Evolutionary conservation across 92 coral and sea anemone species (phyloP), one percentile per base, ranked within the genome.

Genomic region (Zoanthus gigantus): DNA sequence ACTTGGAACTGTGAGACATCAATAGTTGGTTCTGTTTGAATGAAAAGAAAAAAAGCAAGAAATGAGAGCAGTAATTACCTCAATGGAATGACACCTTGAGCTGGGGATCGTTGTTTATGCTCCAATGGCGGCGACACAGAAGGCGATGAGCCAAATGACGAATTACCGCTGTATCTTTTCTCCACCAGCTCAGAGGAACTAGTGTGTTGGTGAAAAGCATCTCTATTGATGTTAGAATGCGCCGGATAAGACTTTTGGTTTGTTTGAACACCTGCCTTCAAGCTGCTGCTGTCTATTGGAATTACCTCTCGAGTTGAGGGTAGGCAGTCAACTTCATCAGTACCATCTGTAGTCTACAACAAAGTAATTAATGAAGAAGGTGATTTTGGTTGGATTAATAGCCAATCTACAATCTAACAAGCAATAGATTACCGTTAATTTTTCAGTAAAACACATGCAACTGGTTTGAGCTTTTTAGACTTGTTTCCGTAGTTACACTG

Each of bases 141-240:
- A n/a, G 73, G 56, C 3, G 74, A 1, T 2, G 84, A 60, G 23
- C 73, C 56, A n/a, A 18, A 8, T 8, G 61, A 76, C 7, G 42
- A 50, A 15, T 48, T 76, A 52, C 73, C 3, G 17, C 56, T 42
- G n/a, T 17, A 31, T 44, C 63, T 81, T 7, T 11, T 52, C 14
- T 46, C 48, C 10, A 53, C 18, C 37, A 68, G 67, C 12, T 66
- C 75, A 17, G 85, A 1, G 12, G 67, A 66, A 10, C 29, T 45
- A 47, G 58, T 7, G 15, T 65, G 85, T 67, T 45, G 28, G 12
- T 67, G 85, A 45, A 66, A 53, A 46, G 29, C 60, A 48, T 66
- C 75, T 66, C 75, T 65, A 45, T 28, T 68, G 74, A 18, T 31
- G n/a, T 67, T 29, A 65, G 75, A 23, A 29, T n/a, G 75, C 30